These are phyloP conservation scores for Byasa hedistus DNA, from an alignment of 2,888 invertebrate genomes.

Conservation along the genomic window DNA sequence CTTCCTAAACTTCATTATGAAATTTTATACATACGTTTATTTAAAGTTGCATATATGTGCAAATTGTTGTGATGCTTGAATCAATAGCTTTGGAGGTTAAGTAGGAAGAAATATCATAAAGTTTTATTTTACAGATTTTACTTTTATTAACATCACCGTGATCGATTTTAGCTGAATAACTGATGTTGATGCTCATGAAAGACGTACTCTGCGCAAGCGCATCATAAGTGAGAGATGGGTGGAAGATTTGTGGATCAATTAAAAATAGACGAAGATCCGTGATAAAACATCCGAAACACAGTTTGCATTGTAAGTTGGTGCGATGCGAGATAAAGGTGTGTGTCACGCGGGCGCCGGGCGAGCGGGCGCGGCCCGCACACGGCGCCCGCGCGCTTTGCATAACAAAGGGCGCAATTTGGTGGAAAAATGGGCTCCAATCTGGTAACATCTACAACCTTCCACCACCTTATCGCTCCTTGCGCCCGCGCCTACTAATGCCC, in stretches of 20 bases:
- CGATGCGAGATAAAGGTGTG: conserved; percentile 69
- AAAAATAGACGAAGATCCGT: conserved; percentile 45
- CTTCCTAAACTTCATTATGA: too few relatives aligned
- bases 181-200: not conserved
- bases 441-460: conserved; percentile 56
- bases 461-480: conserved; percentile 45
- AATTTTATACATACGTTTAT: too few relatives aligned
- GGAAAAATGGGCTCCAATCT: conserved; percentile 75
- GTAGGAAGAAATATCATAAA: too few relatives aligned
- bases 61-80: too few relatives aligned
- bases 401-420: conserved; percentile 79
- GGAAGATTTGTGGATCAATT: conserved; percentile 34
- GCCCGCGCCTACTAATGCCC: conserved; percentile 51
- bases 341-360: conserved; percentile 64
- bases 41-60: too few relatives aligned
- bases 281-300: conserved; percentile 78
- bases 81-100: too few relatives aligned
- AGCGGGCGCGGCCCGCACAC: conserved; percentile 74
- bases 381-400: conserved; percentile 77
- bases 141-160: too few relatives aligned
- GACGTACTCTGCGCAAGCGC: not conserved
- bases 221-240: not conserved
- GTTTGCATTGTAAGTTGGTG: conserved; percentile 64
- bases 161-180: not conserved
- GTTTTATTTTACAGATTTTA: too few relatives aligned